phyloP scores from a whole-genome alignment of 1,140 invertebrate genomes.

The Chelonus insularis region DNA sequence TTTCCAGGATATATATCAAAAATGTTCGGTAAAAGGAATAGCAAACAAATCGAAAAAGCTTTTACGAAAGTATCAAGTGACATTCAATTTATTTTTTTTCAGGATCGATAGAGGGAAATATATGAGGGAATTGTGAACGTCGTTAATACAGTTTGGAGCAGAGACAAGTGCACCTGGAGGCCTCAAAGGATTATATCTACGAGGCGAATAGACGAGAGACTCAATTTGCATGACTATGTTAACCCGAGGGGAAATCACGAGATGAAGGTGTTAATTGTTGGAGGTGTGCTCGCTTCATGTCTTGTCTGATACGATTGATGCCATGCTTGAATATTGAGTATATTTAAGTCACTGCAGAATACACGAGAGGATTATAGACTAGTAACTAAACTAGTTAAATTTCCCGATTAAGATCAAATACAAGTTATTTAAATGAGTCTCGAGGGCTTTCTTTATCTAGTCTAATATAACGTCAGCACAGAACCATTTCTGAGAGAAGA shows the following conservation, averaged over 20 bases:
- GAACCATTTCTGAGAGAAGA: too few relatives aligned
- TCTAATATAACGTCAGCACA: too few relatives aligned
- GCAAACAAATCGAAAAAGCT: background rate
- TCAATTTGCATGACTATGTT: slow-evolving; percentile 37
- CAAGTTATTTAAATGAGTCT: too few relatives aligned
- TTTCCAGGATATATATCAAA: slow-evolving; percentile 3
- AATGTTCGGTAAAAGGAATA: background rate
- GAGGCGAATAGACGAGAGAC: background rate
- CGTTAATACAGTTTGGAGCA: slow-evolving; percentile 2
- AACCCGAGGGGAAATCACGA: slow-evolving; percentile 45
- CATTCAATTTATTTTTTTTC: background rate
- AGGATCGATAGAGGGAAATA: background rate
- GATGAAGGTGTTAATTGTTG: slow-evolving; percentile 39
- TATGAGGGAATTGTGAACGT: background rate
- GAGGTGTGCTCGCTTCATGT: slow-evolving; percentile 29
- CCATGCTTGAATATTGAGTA: slow-evolving; percentile 26
- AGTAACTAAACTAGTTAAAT: background rate
- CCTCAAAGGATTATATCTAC: slow-evolving; percentile 11
- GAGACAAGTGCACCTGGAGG: background rate
- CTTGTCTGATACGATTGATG: slow-evolving; percentile 44
- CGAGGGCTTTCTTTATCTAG: too few relatives aligned
- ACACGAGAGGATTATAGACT: background rate
- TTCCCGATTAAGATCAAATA: too few relatives aligned
- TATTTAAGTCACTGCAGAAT: background rate
- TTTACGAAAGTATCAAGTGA: background rate